Evolutionary conservation across 2,113 vertebrate genomes (phyloP).

Genomic region (Geothlypis trichas): DNA sequence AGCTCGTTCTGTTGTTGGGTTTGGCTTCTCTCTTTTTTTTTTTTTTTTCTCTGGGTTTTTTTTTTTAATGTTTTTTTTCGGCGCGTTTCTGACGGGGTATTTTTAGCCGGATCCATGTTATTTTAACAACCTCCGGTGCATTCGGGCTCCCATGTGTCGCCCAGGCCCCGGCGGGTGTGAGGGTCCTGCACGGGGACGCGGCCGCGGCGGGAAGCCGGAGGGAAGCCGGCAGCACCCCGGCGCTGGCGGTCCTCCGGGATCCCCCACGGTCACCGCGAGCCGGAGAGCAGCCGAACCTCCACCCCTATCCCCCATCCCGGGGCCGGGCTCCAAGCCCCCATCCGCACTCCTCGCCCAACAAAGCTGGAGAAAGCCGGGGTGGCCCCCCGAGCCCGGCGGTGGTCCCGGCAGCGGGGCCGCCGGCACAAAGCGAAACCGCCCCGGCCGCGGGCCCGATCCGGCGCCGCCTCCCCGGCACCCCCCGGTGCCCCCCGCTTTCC

Average conservation of each 20-base stretch:
- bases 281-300: neutral
- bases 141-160: constrained; percentile 70
- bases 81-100: constrained; percentile 72
- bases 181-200: constrained; percentile 10
- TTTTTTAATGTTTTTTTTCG: constrained; percentile 3
- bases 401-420: neutral
- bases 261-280: neutral
- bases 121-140: constrained; percentile 72
- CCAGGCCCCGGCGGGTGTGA: constrained; percentile 56
- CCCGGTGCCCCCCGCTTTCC: neutral
- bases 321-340: neutral
- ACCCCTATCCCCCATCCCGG: neutral
- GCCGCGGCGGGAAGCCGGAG: neutral
- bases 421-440: constrained; percentile 22
- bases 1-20: constrained; percentile 79
- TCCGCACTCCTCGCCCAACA: neutral
- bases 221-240: neutral
- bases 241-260: neutral
- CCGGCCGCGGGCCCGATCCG: neutral
- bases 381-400: neutral
- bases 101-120: constrained; percentile 77
- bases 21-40: constrained; percentile 52
- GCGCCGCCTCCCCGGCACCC: neutral
- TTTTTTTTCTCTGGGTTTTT: neutral
- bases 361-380: neutral